Base-by-base conservation (phyloP, 2,113 vertebrate species). In the Lophius piscatorius region DNA sequence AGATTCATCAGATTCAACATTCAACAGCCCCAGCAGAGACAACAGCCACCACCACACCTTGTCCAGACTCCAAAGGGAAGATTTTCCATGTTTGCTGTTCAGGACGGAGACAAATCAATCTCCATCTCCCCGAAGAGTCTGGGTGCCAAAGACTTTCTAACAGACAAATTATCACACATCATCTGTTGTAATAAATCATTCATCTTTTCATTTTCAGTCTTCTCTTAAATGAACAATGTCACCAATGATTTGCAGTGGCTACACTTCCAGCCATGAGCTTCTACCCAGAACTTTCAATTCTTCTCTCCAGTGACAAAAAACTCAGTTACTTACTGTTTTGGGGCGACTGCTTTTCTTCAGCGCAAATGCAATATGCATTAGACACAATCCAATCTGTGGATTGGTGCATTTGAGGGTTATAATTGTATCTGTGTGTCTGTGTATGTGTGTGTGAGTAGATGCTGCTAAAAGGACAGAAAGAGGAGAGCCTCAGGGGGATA, bases 321-420 rank as follows among this genome's bases (percentile, higher is more conserved):
- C 81, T 84, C 64, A 49, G 38, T 60, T 81, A 79, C 76, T 84
- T 84, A 88, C 80, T 81, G 84, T 78, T 84, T 44, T 79, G 83
- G 88, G 83, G 83, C 61, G 66, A 81, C 75, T 73, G 78, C 81
- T 76, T 72, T 76, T 85, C 85, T 81, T 83, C 83, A 76, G 81
- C 55, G 64, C 86, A 81, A 86, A 85, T 79, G 66, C 81, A 87
- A 79, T 83, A 86, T 87, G 81, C 86, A 90, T 82, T 83, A 87
- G 83, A 82, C 74, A 86, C 72, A 86, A 86, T 80, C 70, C 83
- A 84, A 84, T 87, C 85, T 82, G 85, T 63, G 76, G 58, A 64
- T 67, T 76, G 16, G 24, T 63, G 51, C 41, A 36, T 29, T 56
- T 75, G 13, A 24, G 23, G 12, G 5, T 9, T 22, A 36, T 57